Conservation (phyloP, 2,797 vertebrate species). For the Melanogrammus aeglefinus region DNA sequence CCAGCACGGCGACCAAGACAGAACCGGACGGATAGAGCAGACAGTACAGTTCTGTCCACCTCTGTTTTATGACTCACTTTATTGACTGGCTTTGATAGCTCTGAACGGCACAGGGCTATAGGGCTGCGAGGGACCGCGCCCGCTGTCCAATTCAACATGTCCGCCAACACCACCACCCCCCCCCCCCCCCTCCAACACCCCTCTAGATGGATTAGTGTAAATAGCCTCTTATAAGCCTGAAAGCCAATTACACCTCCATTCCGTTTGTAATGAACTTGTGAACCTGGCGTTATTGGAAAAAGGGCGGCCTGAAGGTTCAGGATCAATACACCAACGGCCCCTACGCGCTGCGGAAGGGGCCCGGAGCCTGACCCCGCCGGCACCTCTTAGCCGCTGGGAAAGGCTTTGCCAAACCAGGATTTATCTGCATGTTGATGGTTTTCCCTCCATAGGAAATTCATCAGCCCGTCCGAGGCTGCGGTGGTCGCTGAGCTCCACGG, state of each 20-base stretch:
- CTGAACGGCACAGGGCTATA: constrained; percentile 33
- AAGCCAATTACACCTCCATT: constrained; percentile 72
- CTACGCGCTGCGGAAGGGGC: constrained; percentile 33
- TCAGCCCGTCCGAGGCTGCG: constrained; percentile 29
- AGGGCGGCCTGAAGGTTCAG: constrained; percentile 56
- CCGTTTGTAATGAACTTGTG: constrained; percentile 75
- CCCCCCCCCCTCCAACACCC: no score
- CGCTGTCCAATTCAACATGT: constrained; percentile 54
- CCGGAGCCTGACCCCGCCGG: constrained; percentile 35
- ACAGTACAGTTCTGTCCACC: not conserved
- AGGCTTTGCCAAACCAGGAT: constrained; percentile 61
- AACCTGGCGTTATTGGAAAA: constrained; percentile 69
- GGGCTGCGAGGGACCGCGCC: constrained; percentile 41
- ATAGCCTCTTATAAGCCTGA: constrained; percentile 60
- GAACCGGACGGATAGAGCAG: not conserved
- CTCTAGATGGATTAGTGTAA: constrained; percentile 63
- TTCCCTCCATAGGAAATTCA: constrained; percentile 42
- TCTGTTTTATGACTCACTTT: constrained; percentile 20
- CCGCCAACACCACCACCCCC: constrained; percentile 57
- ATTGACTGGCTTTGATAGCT: constrained; percentile 49
- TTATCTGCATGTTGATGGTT: constrained; percentile 67
- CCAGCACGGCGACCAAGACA: not conserved
- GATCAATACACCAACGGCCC: constrained; percentile 69
- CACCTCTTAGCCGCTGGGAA: constrained; percentile 49
- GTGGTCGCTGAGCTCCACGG: not conserved